Evolutionary conservation across 2,113 vertebrate genomes (phyloP).

Genomic region (Eudorcas thomsonii): DNA sequence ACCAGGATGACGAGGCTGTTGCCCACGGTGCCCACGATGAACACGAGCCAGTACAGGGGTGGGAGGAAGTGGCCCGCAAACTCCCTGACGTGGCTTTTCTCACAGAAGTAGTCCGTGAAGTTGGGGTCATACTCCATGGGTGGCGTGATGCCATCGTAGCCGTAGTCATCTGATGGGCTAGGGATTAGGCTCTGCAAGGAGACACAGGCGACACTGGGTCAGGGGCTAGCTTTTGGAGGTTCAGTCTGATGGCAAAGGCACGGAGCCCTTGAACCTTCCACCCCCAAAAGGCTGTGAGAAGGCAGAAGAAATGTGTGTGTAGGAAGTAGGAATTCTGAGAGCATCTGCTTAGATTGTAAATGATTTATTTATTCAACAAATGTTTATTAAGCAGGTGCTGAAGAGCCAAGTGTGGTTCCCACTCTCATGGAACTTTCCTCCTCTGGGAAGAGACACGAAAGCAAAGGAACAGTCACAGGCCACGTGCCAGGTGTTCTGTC

Average conservation of each 20-base stretch:
- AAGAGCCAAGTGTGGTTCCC: background rate
- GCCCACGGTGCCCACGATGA: slow-evolving; percentile 84
- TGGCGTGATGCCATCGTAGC: background rate
- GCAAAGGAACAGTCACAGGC: background rate
- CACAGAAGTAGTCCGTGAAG: slow-evolving; percentile 70
- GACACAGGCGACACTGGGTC: background rate
- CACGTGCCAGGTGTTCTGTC: background rate
- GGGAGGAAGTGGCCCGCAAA: slow-evolving; percentile 85
- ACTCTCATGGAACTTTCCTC: background rate
- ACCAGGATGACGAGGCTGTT: slow-evolving; percentile 88
- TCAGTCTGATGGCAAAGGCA: background rate
- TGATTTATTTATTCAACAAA: background rate
- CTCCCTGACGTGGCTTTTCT: slow-evolving; percentile 75
- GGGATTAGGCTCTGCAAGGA: slow-evolving; percentile 53
- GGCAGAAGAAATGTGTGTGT: background rate
- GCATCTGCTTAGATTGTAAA: background rate
- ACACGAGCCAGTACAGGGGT: slow-evolving; percentile 87
- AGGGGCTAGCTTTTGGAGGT: background rate
- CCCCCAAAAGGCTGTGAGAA: background rate
- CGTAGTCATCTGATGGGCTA: slow-evolving; percentile 27
- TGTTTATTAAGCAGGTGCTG: background rate
- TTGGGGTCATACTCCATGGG: background rate
- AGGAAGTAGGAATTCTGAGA: background rate
- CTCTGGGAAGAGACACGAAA: background rate
- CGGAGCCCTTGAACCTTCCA: background rate